Percentiles rank a stretch among this genome's conserved stretches.
phyloP scores from a whole-genome alignment of 1,140 invertebrate species.

The Elymnias hypermnestra region DNA sequence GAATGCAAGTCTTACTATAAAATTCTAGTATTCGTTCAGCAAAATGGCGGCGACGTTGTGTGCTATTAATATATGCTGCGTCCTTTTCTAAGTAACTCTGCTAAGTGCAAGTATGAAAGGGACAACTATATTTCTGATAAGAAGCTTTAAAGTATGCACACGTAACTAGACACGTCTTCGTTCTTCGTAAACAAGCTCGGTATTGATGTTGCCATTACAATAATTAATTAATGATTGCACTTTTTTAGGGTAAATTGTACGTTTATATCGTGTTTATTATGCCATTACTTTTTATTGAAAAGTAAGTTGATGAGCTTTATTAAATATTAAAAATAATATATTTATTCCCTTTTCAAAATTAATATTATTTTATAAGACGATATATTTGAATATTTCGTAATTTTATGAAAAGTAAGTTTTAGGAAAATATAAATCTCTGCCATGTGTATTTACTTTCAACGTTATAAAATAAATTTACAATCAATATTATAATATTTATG shows the following conservation, averaged over 20 bases:
- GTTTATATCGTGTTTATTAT: not conserved
- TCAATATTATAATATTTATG: too few relatives aligned
- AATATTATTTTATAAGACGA: too few relatives aligned
- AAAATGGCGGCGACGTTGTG: slow-evolving; percentile 69
- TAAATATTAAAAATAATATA: too few relatives aligned
- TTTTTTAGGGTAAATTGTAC: slow-evolving; percentile 22
- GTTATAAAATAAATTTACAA: too few relatives aligned
- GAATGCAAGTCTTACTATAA: slow-evolving; percentile 19
- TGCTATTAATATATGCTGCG: slow-evolving; percentile 63
- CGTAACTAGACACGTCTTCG: slow-evolving; percentile 73
- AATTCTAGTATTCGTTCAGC: slow-evolving; percentile 60
- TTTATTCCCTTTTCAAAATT: too few relatives aligned
- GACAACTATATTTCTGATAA: slow-evolving; percentile 53
- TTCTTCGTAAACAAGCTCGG: slow-evolving; percentile 67
- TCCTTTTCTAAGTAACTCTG: slow-evolving; percentile 34
- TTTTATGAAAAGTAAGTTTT: too few relatives aligned
- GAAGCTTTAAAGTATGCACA: slow-evolving; percentile 56
- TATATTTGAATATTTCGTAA: too few relatives aligned
- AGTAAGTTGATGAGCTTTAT: too few relatives aligned
- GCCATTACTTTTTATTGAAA: slow-evolving; percentile 7
- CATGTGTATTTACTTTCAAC: too few relatives aligned
- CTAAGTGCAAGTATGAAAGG: slow-evolving; percentile 32
- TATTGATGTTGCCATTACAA: slow-evolving; percentile 45
- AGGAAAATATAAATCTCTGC: too few relatives aligned
- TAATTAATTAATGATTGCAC: slow-evolving; percentile 12